phyloP scores from a whole-genome alignment of 2,888 invertebrate species.

The Auanema freiburgensis region DNA sequence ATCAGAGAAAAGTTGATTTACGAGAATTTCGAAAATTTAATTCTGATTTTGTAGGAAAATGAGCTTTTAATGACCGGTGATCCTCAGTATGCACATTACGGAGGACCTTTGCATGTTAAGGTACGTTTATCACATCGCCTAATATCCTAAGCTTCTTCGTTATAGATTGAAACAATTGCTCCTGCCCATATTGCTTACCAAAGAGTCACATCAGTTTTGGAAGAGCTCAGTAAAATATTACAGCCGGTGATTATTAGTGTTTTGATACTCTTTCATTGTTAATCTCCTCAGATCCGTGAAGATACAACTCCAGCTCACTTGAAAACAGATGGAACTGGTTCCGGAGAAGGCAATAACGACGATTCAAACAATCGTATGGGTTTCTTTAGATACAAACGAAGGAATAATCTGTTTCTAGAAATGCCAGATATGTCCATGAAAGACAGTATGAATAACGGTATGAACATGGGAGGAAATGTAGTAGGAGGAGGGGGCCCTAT shows the following conservation, averaged over 20 bases:
- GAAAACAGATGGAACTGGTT: constrained; percentile 24
- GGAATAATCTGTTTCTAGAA: background rate
- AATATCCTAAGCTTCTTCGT: background rate
- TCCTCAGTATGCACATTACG: constrained; percentile 63
- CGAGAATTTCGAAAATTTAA: background rate
- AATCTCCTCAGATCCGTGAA: constrained; percentile 29
- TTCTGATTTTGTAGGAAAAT: constrained; percentile 39
- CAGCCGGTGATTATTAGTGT: constrained; percentile 45
- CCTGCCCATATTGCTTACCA: constrained; percentile 61
- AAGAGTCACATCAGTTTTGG: constrained; percentile 60
- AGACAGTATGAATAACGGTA: background rate
- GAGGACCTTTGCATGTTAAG: constrained; percentile 64
- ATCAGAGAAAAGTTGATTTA: constrained; percentile 52
- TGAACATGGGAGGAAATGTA: no score
- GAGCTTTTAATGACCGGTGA: constrained; percentile 61
- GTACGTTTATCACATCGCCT: constrained; percentile 16
- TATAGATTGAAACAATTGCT: constrained; percentile 58
- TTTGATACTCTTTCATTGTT: background rate
- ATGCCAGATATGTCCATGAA: background rate
- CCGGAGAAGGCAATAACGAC: constrained; percentile 4
- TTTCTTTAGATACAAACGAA: background rate
- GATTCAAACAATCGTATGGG: no score
- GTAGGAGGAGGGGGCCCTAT: constrained; percentile 19
- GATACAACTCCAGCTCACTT: constrained; percentile 43
- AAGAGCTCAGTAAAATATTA: constrained; percentile 50